These are phyloP conservation scores for Steinernema hermaphroditum DNA, from an alignment of 2,888 invertebrate genomes.

Conservation along the genomic window DNA sequence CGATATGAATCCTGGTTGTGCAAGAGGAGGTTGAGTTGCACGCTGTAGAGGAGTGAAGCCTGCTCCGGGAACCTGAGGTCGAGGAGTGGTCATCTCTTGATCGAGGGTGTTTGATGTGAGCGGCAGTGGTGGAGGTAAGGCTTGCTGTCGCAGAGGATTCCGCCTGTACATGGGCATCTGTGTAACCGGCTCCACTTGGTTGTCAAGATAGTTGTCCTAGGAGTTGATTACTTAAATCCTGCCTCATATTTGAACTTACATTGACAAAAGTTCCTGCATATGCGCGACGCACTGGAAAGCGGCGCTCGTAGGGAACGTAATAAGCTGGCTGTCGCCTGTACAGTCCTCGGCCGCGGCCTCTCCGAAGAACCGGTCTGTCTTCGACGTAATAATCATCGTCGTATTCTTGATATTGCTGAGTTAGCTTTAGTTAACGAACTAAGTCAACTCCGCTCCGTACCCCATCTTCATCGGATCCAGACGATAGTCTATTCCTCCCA, in stretches of 20 bases:
- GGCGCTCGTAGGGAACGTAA: conserved; percentile 3
- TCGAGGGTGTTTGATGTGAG: neutral
- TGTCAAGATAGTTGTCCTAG: too few species aligned
- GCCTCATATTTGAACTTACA: too few species aligned
- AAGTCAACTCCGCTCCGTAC: neutral
- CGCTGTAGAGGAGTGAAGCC: neutral
- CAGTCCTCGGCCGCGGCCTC: neutral
- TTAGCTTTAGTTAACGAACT: neutral
- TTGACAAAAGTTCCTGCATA: conserved; percentile 13
- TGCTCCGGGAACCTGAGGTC: neutral
- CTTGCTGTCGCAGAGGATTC: too few species aligned
- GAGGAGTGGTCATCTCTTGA: conserved; percentile 16
- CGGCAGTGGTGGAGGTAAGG: too few species aligned
- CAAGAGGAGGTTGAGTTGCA: neutral
- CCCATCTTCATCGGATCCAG: neutral
- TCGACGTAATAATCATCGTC: conserved; percentile 21
- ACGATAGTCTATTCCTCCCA: neutral
- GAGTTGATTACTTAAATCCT: too few species aligned
- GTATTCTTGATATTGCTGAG: conserved; percentile 9
- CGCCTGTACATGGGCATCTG: too few species aligned
- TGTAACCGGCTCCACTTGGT: too few species aligned
- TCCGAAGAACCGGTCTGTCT: neutral
- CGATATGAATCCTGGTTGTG: conserved; percentile 3
- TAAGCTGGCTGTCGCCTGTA: neutral
- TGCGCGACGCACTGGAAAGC: neutral